phyloP scores from a whole-genome alignment of 1,140 invertebrate species.

The Drosophila bifasciata region DNA sequence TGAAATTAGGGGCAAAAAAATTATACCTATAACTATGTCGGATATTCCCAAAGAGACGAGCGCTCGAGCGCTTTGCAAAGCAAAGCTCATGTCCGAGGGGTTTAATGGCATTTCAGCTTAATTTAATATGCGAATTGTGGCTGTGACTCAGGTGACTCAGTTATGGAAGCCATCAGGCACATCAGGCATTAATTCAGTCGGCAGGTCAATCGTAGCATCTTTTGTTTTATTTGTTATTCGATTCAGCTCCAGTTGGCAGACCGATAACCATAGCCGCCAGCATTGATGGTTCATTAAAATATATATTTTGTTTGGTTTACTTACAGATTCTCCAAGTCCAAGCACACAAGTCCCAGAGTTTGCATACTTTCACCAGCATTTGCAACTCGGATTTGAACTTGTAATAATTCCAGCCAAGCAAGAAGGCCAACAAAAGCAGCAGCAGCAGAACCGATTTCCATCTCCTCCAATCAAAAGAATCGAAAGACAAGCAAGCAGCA shows the following conservation, averaged over 20 bases:
- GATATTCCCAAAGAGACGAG: not conserved
- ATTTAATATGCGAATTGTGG: slow-evolving; percentile 12
- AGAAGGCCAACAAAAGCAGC: slow-evolving; percentile 26
- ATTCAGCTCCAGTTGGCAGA: not conserved
- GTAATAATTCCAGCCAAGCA: slow-evolving; percentile 61
- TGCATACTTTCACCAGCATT: slow-evolving; percentile 50
- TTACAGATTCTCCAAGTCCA: slow-evolving; percentile 66
- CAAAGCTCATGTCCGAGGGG: slow-evolving; percentile 7
- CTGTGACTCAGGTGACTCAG: too few species aligned
- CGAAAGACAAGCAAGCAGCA: slow-evolving; percentile 68
- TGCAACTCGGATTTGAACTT: slow-evolving; percentile 78
- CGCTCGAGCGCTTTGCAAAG: not conserved
- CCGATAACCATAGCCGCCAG: not conserved
- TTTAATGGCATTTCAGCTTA: not conserved
- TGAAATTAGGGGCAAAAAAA: not conserved
- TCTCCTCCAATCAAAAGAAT: slow-evolving; percentile 35
- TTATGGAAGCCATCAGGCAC: too few species aligned
- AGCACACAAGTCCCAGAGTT: slow-evolving; percentile 58
- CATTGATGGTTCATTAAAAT: not conserved
- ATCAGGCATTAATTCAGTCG: not conserved
- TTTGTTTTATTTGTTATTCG: slow-evolving; percentile 13
- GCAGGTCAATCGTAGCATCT: not conserved
- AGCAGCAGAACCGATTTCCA: slow-evolving; percentile 17
- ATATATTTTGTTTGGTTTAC: slow-evolving; percentile 2
- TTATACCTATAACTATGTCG: too few species aligned